Percentiles rank a stretch among this genome's conserved stretches.
Conservation (phyloP, 2,797 vertebrate genomes). For the Molothrus ater region DNA sequence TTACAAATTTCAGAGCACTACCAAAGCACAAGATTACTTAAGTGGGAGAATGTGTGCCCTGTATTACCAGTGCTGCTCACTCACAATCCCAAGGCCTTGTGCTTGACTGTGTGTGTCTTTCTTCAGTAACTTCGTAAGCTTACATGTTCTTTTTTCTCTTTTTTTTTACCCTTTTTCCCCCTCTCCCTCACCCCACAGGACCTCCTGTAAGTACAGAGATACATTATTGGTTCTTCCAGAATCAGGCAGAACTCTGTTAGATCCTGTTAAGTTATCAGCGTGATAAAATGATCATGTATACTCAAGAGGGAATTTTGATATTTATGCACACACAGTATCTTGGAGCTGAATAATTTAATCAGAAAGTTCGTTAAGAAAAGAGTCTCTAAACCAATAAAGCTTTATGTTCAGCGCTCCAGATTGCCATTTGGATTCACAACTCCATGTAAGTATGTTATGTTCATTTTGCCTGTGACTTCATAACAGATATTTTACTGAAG, state of each 20-base stretch:
- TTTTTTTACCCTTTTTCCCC: neutral
- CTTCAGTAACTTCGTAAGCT: neutral
- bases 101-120: conserved; percentile 18
- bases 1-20: neutral
- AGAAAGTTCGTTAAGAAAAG: neutral
- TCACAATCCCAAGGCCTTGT: neutral
- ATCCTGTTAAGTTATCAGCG: conserved; percentile 9
- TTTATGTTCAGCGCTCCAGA: neutral
- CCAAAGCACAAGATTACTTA: neutral
- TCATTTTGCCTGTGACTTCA: conserved; percentile 3
- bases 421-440: neutral
- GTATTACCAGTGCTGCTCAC: neutral
- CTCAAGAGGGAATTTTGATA: conserved; percentile 9
- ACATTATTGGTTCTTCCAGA: conserved; percentile 61
- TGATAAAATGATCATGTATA: neutral
- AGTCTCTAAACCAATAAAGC: conserved; percentile 8
- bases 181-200: conserved; percentile 79
- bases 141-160: conserved; percentile 54
- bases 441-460: conserved; percentile 3
- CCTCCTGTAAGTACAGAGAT: conserved; percentile 93
- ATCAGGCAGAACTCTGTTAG: conserved; percentile 63
- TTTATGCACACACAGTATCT: neutral
- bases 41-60: neutral
- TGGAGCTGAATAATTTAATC: conserved; percentile 3
- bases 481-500: neutral